Evolutionary conservation across 2,888 invertebrate species (phyloP).

Genomic region (Fissipunctia ypsillon): DNA sequence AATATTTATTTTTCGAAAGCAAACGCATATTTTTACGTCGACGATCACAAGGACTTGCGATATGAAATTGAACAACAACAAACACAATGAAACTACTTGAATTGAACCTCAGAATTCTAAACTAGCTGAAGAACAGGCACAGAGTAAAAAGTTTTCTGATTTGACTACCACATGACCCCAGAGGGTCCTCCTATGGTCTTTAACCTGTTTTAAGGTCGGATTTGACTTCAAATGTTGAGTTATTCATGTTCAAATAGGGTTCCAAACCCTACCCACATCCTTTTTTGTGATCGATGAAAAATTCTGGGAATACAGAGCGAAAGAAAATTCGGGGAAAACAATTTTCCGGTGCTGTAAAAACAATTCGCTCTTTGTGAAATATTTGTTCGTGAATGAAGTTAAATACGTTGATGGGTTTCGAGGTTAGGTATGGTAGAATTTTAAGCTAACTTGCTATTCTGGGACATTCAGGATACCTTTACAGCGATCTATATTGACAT

Average conservation of each 20-base stretch:
- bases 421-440: constrained; percentile 40
- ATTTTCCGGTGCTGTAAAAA: constrained; percentile 50
- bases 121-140: constrained; percentile 31
- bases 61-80: constrained; percentile 28
- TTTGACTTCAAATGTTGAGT: constrained; percentile 61
- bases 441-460: constrained; percentile 45
- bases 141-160: constrained; percentile 50
- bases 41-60: neutral
- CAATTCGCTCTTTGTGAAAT: constrained; percentile 65
- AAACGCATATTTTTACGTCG: constrained; percentile 38
- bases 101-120: constrained; percentile 50
- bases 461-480: constrained; percentile 39
- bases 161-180: constrained; percentile 30
- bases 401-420: constrained; percentile 31
- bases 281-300: constrained; percentile 61
- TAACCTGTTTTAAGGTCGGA: constrained; percentile 55
- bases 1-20: constrained; percentile 17
- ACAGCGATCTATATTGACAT: constrained; percentile 7
- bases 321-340: constrained; percentile 56
- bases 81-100: constrained; percentile 31
- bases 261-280: constrained; percentile 24
- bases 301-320: constrained; percentile 52
- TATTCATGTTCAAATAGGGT: constrained; percentile 58
- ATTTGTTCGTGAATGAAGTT: constrained; percentile 58
- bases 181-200: constrained; percentile 27